Percentiles rank a stretch among this genome's conserved stretches.
Conservation (phyloP, 1,140 invertebrate species). For the Caenorhabditis remanei region DNA sequence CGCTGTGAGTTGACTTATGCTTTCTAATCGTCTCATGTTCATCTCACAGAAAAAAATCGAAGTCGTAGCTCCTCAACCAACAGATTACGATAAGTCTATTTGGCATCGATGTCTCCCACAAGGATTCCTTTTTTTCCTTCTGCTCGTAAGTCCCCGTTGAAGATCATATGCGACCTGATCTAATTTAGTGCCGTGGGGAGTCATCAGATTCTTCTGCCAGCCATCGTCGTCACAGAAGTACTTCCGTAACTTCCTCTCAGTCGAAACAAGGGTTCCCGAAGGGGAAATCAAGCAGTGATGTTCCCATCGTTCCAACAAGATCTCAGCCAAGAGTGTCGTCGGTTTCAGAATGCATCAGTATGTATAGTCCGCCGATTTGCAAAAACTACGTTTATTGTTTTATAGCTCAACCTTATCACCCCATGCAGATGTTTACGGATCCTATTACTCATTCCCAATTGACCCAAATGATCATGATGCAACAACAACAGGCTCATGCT, state of each 20-base stretch:
- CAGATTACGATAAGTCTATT: slow-evolving; percentile 11
- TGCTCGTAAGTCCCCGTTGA: neutral
- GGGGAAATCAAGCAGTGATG: neutral
- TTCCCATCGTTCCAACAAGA: neutral
- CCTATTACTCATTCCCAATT: neutral
- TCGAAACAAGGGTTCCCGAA: neutral
- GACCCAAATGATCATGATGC: neutral
- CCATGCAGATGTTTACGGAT: neutral
- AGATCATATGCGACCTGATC: neutral
- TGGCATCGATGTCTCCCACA: neutral
- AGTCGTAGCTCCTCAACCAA: neutral
- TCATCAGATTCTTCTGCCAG: neutral
- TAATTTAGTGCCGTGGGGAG: neutral
- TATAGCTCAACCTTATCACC: neutral
- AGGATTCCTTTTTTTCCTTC: neutral
- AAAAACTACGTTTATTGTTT: neutral
- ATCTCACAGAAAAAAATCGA: neutral
- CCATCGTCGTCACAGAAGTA: slow-evolving; percentile 2
- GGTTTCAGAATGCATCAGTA: neutral
- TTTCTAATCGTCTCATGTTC: neutral
- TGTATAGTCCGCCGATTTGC: neutral
- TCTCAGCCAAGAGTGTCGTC: neutral
- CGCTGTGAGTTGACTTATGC: neutral
- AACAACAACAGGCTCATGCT: slow-evolving; percentile 10
- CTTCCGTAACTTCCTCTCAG: neutral